Base-by-base conservation (phyloP, 2,888 invertebrate genomes). In the Craniophora ligustri region DNA sequence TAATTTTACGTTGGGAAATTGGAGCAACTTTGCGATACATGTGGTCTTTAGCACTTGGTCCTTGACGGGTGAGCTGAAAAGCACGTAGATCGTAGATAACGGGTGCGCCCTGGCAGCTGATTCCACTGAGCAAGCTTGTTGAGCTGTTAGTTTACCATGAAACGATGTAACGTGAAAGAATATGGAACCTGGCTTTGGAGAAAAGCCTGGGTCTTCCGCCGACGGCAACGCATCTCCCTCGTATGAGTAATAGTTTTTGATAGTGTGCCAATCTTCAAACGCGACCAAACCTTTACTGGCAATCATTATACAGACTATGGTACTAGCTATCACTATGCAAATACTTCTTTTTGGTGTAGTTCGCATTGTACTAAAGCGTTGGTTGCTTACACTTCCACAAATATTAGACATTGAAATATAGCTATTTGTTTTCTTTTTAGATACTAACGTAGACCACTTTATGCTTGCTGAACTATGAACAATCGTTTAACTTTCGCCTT, bases 81-180 rank as follows among this genome's bases (percentile, higher is more conserved):
- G 34, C 3, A 56, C 34, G 30, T 49, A 44, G 10, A 56, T 13
- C 8, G 40, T 34, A 3, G 44, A 10, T 2, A 34, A 19, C 3
- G 55, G 48, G 16, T 56, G 44, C 0, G 34, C 35, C 72, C 47
- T 48, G 10, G 47, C 47, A 8, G 47, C 47, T 23, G 47, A 11
- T 8, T 48, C 47, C 69, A 48, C 16, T 16, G 47, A 21, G 14
- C 47, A 48, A 6, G 39, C 47, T 26, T 48, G 23, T 0, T 32
- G 32, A 3, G 32, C 19, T 15, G 31, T 6, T 15, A 95, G 30
- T 14, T 21, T 30, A 5, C 55, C 55, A 6, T 15, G 18, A 69
- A 95, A 95, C 0, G 95, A 95, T 0, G 95, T 95, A 76, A 95
- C 95, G 69, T 95, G 94, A 73, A 95, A 95, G 76, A 95, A 95